Percentiles rank a stretch among this genome's conserved stretches.
These are phyloP conservation scores for Zaprionus camerounensis DNA, from an alignment of 1,140 invertebrate species.

Conservation along the genomic window DNA sequence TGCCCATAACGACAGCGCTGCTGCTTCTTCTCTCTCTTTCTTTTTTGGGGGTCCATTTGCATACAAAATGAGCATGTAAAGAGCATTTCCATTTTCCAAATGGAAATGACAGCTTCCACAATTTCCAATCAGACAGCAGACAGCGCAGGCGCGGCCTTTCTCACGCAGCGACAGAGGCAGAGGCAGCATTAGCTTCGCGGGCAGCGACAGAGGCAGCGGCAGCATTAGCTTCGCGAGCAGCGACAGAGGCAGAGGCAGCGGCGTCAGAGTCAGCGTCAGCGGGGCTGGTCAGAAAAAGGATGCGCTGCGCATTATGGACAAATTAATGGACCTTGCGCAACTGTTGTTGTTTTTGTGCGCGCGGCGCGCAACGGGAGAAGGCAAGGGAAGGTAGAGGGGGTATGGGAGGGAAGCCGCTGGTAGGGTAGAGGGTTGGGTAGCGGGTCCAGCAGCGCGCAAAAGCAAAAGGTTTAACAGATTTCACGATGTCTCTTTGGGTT, in stretches of 20 bases:
- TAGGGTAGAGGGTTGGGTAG: background rate
- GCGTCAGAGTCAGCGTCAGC: background rate
- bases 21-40: background rate
- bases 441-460: conserved; percentile 2
- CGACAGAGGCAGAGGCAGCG: conserved; percentile 24
- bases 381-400: background rate
- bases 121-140: conserved; percentile 36
- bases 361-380: background rate
- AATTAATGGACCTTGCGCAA: conserved; percentile 64
- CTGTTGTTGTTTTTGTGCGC: conserved; percentile 39
- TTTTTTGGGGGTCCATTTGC: conserved; percentile 60
- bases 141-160: conserved; percentile 21
- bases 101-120: conserved; percentile 16
- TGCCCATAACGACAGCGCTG: background rate
- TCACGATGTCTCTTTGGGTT: background rate
- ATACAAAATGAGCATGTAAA: conserved; percentile 80
- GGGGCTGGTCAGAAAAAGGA: conserved; percentile 52
- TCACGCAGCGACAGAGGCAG: conserved; percentile 16
- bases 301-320: conserved; percentile 64
- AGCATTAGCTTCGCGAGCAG: background rate
- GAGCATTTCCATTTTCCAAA: conserved; percentile 26
- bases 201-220: conserved; percentile 5
- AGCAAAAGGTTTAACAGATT: conserved; percentile 1
- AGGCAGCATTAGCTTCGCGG: background rate
- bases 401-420: background rate